Conservation (phyloP, 2,888 invertebrate genomes). For the Thecocarcelia acutangulata region DNA sequence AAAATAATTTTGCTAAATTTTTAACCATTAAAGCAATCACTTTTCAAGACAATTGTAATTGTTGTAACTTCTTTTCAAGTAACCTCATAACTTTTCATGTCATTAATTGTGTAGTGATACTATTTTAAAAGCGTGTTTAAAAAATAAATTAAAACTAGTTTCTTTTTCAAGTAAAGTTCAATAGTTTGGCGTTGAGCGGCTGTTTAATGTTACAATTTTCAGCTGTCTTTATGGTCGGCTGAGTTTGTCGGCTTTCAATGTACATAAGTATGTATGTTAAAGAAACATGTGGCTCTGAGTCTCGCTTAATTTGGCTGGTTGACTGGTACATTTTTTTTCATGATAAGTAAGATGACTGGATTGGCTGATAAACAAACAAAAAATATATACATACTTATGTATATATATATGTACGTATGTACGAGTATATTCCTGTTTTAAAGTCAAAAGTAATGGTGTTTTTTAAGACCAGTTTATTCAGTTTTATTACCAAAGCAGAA, state of each 20-base stretch:
- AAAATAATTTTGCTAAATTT: too few species aligned
- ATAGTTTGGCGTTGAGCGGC: constrained; percentile 55
- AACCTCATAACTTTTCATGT: constrained; percentile 16
- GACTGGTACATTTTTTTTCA: background rate
- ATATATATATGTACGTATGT: background rate
- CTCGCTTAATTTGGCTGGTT: constrained; percentile 30
- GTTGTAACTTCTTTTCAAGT: too few species aligned
- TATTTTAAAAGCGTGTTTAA: background rate
- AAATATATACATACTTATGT: too few species aligned
- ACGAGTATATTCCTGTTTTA: constrained; percentile 46
- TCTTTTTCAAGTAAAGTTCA: constrained; percentile 63
- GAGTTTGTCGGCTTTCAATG: constrained; percentile 63
- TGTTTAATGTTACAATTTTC: constrained; percentile 65
- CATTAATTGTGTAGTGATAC: constrained; percentile 11
- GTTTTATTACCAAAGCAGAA: constrained; percentile 24
- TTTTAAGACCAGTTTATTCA: constrained; percentile 61
- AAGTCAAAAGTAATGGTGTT: constrained; percentile 52
- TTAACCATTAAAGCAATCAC: too few species aligned
- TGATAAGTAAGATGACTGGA: constrained; percentile 15
- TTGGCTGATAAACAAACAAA: constrained; percentile 36
- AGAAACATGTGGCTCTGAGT: constrained; percentile 28
- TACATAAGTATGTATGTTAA: too few species aligned
- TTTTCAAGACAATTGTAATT: too few species aligned
- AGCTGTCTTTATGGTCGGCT: constrained; percentile 66
- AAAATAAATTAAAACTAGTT: constrained; percentile 35